Evolutionary conservation across 2,888 invertebrate genomes (phyloP).

Genomic region (Dolichopus griseipennis): DNA sequence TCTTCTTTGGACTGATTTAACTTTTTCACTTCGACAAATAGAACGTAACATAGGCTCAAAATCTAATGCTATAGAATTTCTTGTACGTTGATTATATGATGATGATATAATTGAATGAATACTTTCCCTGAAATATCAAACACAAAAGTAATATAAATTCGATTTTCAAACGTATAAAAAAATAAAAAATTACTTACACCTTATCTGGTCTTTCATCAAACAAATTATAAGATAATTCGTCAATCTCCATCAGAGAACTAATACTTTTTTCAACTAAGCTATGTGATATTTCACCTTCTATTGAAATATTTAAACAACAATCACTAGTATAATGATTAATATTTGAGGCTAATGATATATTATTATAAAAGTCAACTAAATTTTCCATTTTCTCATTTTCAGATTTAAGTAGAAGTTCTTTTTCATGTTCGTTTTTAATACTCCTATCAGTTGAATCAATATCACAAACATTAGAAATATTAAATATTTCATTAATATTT

Average conservation of each 20-base stretch:
- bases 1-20: conserved; percentile 49
- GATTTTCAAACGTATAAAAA: not conserved
- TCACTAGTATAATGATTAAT: conserved; percentile 21
- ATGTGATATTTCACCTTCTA: conserved; percentile 35
- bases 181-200: conserved; percentile 10
- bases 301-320: conserved; percentile 32
- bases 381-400: conserved; percentile 34
- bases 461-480: conserved; percentile 24
- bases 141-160: not conserved
- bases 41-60: conserved; percentile 59
- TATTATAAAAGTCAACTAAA: conserved; percentile 44
- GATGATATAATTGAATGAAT: conserved; percentile 34
- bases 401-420: conserved; percentile 33
- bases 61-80: conserved; percentile 53
- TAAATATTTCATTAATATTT: conserved; percentile 33
- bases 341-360: conserved; percentile 34
- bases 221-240: conserved; percentile 34
- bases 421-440: not conserved
- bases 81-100: conserved; percentile 45
- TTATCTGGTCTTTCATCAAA: conserved; percentile 30
- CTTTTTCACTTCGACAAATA: conserved; percentile 61
- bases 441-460: not conserved
- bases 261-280: conserved; percentile 34
- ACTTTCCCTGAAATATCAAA: not conserved
- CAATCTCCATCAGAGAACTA: conserved; percentile 30